Conservation (phyloP, 1,140 invertebrate species). For the Trachymyrmex septentrionalis region DNA sequence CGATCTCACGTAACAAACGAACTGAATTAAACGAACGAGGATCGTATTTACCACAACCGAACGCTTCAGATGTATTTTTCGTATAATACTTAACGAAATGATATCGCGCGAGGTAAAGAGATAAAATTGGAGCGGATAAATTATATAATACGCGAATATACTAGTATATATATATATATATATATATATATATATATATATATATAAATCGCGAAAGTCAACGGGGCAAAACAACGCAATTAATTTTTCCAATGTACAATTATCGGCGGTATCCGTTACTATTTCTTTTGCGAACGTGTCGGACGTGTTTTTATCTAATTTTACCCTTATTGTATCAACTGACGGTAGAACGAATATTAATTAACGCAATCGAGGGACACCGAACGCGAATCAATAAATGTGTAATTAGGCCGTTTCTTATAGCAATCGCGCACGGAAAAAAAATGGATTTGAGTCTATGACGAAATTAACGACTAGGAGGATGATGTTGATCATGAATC, state of each 20-base stretch:
- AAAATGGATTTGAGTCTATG: not conserved
- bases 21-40: slow-evolving; percentile 41
- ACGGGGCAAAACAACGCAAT: not conserved
- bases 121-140: slow-evolving; percentile 30
- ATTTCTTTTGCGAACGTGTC: not conserved
- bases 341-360: slow-evolving; percentile 11
- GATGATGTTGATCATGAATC: not conserved
- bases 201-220: not conserved
- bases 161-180: too few species aligned
- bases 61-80: slow-evolving; percentile 32
- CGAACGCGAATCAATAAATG: slow-evolving; percentile 11
- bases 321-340: slow-evolving; percentile 5
- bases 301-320: slow-evolving; percentile 4
- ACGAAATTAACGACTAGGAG: not conserved
- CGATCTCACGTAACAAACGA: slow-evolving; percentile 28
- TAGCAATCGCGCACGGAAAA: slow-evolving; percentile 2
- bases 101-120: not conserved
- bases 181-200: too few species aligned
- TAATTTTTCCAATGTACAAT: slow-evolving; percentile 31
- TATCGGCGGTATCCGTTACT: not conserved
- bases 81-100: not conserved
- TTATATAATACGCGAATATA: not conserved
- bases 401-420: slow-evolving; percentile 6
- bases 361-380: not conserved
- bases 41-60: slow-evolving; percentile 24